Conservation (phyloP, 2,888 invertebrate genomes). For the Cantharis nigra region DNA sequence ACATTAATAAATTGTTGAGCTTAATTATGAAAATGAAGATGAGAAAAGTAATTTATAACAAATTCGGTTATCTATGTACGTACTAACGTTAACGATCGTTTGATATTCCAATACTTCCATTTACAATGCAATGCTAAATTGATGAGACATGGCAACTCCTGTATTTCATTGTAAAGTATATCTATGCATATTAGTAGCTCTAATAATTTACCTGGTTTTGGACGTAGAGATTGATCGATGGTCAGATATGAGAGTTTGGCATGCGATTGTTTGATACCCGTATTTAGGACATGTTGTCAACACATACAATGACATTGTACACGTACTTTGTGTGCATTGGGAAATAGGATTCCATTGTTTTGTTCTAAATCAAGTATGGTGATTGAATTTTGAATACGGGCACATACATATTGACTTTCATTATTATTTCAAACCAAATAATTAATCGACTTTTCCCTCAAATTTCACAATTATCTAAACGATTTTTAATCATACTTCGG, state of each 20-base stretch:
- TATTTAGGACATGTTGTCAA: conserved; percentile 28
- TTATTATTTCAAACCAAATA: conserved; percentile 20
- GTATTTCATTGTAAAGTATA: conserved; percentile 18
- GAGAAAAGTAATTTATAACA: neutral
- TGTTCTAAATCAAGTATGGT: conserved; percentile 30
- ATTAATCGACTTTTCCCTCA: conserved; percentile 23
- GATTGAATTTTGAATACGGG: conserved; percentile 28
- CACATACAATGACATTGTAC: conserved; percentile 26
- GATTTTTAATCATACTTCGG: conserved; percentile 8
- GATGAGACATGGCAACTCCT: neutral
- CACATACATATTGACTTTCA: conserved; percentile 21
- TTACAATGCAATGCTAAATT: neutral
- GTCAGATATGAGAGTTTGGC: conserved; percentile 23
- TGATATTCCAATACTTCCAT: neutral
- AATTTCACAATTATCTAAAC: neutral
- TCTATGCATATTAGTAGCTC: conserved; percentile 23
- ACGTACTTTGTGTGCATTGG: conserved; percentile 30
- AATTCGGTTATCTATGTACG: neutral
- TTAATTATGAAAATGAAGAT: neutral
- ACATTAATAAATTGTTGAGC: neutral
- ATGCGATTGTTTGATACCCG: conserved; percentile 27
- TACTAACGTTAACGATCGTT: neutral
- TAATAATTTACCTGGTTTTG: conserved; percentile 28
- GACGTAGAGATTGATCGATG: conserved; percentile 26
- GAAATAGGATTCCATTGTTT: conserved; percentile 26